Evolutionary conservation across 2,113 vertebrate species (phyloP).

Genomic region (Xiphorhynchus elegans): DNA sequence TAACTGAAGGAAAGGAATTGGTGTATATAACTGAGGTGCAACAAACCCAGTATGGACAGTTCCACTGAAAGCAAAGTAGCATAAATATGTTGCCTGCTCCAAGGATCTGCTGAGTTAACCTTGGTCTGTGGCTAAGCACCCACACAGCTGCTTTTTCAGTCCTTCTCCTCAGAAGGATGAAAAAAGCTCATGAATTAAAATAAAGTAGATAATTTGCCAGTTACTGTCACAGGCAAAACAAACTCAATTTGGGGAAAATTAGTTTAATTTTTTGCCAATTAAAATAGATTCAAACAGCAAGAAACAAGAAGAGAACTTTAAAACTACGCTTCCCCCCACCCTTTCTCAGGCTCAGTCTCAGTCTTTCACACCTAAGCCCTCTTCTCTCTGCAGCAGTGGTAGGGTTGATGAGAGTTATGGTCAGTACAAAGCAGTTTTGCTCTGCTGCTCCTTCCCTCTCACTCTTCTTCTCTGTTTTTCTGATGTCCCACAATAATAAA

Average conservation of each 20-base stretch:
- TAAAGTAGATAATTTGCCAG: not conserved
- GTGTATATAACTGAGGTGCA: not conserved
- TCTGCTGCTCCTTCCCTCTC: not conserved
- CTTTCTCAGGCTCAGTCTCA: not conserved
- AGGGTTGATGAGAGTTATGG: not conserved
- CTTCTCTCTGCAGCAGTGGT: fast-evolving
- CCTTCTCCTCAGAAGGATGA: not conserved
- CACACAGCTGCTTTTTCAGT: not conserved
- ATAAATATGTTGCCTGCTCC: not conserved
- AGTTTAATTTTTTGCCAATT: not conserved
- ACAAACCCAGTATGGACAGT: not conserved
- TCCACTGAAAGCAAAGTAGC: not conserved
- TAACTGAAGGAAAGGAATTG: not conserved
- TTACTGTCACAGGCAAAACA: not conserved
- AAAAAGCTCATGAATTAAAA: not conserved
- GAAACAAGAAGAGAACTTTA: not conserved
- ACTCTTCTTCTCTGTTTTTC: not conserved
- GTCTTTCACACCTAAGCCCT: not conserved
- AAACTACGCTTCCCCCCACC: not conserved
- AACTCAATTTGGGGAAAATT: not conserved
- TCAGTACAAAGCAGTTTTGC: not conserved
- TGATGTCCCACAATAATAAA: not conserved
- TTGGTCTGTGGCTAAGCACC: not conserved
- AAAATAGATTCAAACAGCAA: not conserved
- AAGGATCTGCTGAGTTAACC: not conserved